Base-by-base conservation (phyloP, 2,113 vertebrate species). In the Polypterus senegalus region DNA sequence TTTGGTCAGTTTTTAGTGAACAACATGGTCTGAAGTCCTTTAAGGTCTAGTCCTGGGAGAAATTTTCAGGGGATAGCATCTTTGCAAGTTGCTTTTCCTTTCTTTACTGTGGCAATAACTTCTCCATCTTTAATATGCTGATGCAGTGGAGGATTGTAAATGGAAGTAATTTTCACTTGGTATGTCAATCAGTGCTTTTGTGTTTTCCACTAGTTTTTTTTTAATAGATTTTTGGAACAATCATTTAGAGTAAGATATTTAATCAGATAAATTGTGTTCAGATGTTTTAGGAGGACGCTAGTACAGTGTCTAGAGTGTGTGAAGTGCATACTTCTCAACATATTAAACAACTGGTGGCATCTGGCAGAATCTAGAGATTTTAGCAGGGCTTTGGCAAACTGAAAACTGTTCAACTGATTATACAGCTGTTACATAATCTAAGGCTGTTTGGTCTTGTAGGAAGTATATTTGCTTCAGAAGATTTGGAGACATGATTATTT, bases 401-500 rank as follows among this genome's bases (percentile, higher is more conserved):
- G 8, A 3, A 6, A 8, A 6, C 46, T 59, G 3, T 6, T 0
- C 9, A 3, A 47, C 61, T 62, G 49, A 46, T 62, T 44, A 8
- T 62, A 47, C 44, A 43, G 61, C 5, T 6, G 5, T 48, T 51
- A 6, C 49, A 45, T 6, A 43, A 51, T n/a, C 27, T 54, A 43
- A 11, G 5, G 7, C 61, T 54, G 48, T 10, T 54, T 62, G 27
- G 10, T 11, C 5, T 49, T 48, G 61, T 6, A 44, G 43, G 61
- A n/a, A 62, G 11, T 62, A 27, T 46, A 54, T 62, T 62, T 10
- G 6, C 44, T 10, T 49, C 5, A 10, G 61, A 62, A 62, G 46
- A 44, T 10, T 9, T 47, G 7, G 3, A 27, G 27, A 27, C 2
- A n/a, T n/a, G n/a, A n/a, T n/a, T n/a, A n/a, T n/a, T n/a, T n/a